Evolutionary conservation across 1,140 invertebrate species (phyloP).

Genomic region (Drosophila mayri): DNA sequence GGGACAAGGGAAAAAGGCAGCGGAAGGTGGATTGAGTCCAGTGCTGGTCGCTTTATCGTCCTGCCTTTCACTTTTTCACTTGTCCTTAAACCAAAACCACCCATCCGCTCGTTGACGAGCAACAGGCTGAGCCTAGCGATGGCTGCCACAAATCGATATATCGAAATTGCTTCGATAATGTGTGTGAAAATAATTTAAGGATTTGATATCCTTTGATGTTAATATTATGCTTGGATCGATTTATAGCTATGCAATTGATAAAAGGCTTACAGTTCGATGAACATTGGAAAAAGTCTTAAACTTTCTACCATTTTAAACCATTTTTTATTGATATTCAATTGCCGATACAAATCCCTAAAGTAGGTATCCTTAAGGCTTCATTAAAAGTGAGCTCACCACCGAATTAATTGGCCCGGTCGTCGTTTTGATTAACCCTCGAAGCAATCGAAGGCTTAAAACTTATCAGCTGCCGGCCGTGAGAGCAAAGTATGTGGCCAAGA

Average conservation of each 20-base stretch:
- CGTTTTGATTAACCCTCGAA: conserved; percentile 69
- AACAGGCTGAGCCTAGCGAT: conserved; percentile 48
- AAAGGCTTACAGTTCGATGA: neutral
- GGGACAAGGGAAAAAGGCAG: conserved; percentile 16
- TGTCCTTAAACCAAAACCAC: conserved; percentile 2
- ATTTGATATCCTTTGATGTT: neutral
- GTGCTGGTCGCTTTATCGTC: conserved; percentile 27
- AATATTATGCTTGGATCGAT: neutral
- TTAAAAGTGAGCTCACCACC: conserved; percentile 64
- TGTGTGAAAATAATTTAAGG: neutral
- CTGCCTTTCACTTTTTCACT: conserved; percentile 35
- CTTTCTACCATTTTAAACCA: too few species aligned
- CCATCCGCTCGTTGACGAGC: conserved; percentile 9
- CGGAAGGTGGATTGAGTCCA: conserved; percentile 30
- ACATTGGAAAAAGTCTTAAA: too few species aligned
- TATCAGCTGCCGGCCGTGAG: conserved; percentile 49
- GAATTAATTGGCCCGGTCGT: conserved; percentile 70
- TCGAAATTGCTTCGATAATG: neutral
- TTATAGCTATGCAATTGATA: too few species aligned
- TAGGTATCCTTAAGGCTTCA: conserved; percentile 34
- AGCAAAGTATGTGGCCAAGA: conserved; percentile 19
- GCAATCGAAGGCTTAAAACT: conserved; percentile 73
- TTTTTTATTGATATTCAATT: neutral
- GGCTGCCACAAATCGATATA: neutral
- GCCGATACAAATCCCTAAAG: neutral